Conservation (phyloP, 2,113 vertebrate species). For the Sinocyclocheilus anophthalmus region DNA sequence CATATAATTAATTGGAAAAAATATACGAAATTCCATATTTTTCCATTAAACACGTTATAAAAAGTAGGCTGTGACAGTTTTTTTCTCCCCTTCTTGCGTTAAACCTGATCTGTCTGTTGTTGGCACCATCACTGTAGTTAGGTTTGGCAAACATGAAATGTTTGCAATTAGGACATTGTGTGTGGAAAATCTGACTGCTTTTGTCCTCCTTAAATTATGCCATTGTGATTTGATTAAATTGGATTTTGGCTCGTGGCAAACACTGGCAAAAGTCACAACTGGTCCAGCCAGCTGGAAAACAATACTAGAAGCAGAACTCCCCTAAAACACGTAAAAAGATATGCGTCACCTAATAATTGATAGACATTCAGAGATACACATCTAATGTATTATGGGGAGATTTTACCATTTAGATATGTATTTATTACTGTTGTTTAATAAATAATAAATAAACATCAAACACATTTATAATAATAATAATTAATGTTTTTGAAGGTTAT, state of each 20-base stretch:
- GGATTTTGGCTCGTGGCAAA: conserved; percentile 50
- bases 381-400: background rate
- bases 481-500: background rate
- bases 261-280: conserved; percentile 32
- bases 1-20: background rate
- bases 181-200: conserved; percentile 56
- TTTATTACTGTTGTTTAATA: too few species aligned
- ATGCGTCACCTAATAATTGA: background rate
- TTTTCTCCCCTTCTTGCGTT: background rate
- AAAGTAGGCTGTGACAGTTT: background rate
- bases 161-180: background rate
- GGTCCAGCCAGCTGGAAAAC: conserved; percentile 47
- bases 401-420: background rate
- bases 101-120: background rate
- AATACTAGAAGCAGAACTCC: conserved; percentile 36
- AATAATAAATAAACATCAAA: background rate
- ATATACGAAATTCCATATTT: background rate
- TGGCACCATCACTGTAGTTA: background rate
- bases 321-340: background rate
- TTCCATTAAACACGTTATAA: conserved; percentile 1
- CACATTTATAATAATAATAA: background rate
- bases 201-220: conserved; percentile 47
- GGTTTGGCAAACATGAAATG: conserved; percentile 7
- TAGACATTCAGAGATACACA: background rate
- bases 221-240: conserved; percentile 44